phyloP scores from a whole-genome alignment of 2,797 vertebrate genomes.

The Numenius phaeopus region DNA sequence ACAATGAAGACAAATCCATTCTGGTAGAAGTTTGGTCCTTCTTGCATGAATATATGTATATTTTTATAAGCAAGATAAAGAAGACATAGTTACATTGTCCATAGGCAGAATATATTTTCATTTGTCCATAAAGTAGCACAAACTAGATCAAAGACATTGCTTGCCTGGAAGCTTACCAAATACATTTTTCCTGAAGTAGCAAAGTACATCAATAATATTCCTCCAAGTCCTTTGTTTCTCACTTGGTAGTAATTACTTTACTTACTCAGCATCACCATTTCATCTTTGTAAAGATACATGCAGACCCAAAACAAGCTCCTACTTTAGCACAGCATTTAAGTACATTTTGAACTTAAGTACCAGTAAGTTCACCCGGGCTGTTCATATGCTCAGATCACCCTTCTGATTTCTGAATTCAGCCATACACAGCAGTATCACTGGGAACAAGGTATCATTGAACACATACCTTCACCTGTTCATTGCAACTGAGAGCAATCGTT shows the following conservation, averaged over 20 bases:
- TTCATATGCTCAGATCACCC: background rate
- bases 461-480: background rate
- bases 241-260: constrained; percentile 19
- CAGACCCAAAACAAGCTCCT: background rate
- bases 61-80: background rate
- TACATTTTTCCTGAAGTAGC: background rate
- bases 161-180: constrained; percentile 33
- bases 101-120: background rate
- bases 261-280: background rate
- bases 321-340: background rate
- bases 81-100: background rate
- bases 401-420: background rate
- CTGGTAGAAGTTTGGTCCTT: background rate
- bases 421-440: background rate
- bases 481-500: background rate
- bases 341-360: background rate
- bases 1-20: background rate
- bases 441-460: background rate
- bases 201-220: constrained; percentile 25
- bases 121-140: background rate
- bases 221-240: constrained; percentile 25
- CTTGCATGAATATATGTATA: background rate
- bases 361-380: background rate
- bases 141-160: background rate
- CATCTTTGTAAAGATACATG: background rate